A percentile compares a stretch with the other conserved stretches of the same genome.
phyloP scores from a whole-genome alignment of 1,140 invertebrate species.

The Rhopalosiphum maidis region DNA sequence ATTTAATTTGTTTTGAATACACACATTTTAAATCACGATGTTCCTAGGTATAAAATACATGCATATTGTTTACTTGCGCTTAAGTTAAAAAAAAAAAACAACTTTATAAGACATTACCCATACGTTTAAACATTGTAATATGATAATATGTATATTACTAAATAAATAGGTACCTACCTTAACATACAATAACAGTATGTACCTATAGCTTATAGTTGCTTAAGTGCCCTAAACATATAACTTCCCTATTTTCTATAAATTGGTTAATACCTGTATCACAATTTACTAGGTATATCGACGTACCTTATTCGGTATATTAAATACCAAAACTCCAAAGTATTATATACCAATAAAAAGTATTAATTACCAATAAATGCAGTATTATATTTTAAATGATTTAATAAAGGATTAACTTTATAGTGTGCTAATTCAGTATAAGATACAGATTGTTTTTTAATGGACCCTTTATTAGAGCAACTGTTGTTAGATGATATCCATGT shows the following conservation, averaged over 20 bases:
- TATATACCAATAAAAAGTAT: background rate
- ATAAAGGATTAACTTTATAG: background rate
- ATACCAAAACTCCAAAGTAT: background rate
- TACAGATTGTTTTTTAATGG: background rate
- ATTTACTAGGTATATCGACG: background rate
- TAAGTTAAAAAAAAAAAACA: background rate
- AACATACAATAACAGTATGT: background rate
- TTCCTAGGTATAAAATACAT: background rate
- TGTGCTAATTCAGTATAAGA: background rate
- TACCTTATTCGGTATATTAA: background rate
- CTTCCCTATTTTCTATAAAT: background rate
- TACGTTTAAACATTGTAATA: background rate
- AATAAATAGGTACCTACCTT: background rate
- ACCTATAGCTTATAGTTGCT: background rate
- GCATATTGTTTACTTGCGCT: background rate
- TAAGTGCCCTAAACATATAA: background rate
- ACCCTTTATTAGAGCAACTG: background rate
- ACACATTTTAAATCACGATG: slow-evolving; percentile 7
- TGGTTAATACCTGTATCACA: background rate
- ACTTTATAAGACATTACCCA: background rate
- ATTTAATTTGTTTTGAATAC: background rate
- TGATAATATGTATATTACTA: background rate
- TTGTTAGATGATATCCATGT: background rate
- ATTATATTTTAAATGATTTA: background rate
- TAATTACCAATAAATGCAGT: background rate